Percentiles rank a stretch among this genome's conserved stretches.
Evolutionary conservation across 2,888 invertebrate genomes (phyloP).

Genomic region (Yponomeuta cagnagella): DNA sequence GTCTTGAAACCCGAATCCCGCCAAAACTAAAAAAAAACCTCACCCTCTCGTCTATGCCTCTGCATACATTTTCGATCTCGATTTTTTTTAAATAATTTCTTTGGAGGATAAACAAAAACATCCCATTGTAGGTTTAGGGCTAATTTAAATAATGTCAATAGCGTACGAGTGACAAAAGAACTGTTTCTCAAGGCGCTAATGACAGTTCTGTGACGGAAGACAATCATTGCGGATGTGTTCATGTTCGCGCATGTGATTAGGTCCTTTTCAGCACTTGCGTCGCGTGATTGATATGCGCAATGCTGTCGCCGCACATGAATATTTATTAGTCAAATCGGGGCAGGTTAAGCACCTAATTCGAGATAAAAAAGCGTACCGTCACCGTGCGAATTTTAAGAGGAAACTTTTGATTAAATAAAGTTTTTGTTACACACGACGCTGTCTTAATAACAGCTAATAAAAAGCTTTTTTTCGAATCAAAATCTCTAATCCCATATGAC

Average conservation of each 20-base stretch:
- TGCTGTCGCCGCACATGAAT: conserved; percentile 60
- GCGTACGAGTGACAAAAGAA: conserved; percentile 23
- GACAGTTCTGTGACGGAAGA: conserved; percentile 51
- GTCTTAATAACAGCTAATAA: conserved; percentile 3
- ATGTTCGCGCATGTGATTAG: conserved; percentile 64
- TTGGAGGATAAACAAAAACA: conserved; percentile 68
- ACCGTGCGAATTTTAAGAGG: conserved; percentile 55
- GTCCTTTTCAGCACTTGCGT: conserved; percentile 60
- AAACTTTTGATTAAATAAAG: conserved; percentile 23
- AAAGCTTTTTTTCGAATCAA: conserved; percentile 23
- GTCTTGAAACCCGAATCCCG: conserved; percentile 25
- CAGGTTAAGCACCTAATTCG: conserved; percentile 50
- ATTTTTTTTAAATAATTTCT: conserved; percentile 39
- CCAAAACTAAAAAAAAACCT: conserved; percentile 30
- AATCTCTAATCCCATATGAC: conserved; percentile 44
- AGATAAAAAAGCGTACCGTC: conserved; percentile 41
- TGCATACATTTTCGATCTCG: conserved; percentile 34
- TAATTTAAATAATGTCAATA: conserved; percentile 47
- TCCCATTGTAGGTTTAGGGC: conserved; percentile 42
- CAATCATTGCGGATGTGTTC: conserved; percentile 59
- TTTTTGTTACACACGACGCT: conserved; percentile 17
- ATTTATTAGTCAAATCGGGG: conserved; percentile 51
- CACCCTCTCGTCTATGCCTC: conserved; percentile 35
- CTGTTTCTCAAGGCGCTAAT: conserved; percentile 49
- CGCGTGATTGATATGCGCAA: conserved; percentile 71